Evolutionary conservation across 2,113 vertebrate genomes (phyloP), one percentile per base, ranked within the genome.

Genomic region (Holacanthus passer): DNA sequence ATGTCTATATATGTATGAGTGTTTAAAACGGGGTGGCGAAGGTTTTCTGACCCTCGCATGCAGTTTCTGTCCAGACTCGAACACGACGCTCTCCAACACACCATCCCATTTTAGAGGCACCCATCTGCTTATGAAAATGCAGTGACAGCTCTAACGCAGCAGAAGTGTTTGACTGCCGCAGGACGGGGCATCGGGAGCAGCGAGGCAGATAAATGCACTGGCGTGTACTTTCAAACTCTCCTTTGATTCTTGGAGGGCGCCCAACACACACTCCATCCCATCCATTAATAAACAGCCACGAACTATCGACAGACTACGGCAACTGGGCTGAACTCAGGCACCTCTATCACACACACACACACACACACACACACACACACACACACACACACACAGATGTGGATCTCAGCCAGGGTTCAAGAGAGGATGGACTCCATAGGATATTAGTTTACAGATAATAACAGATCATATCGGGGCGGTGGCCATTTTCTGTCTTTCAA

Each of bases 241-340:
- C 74, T 76, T 79, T 73, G 80, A 76, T 75, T 85, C 67, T 74
- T 89, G 85, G 85, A 75, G 72, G 72, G 75, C 48, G 27, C 55
- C 81, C 87, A 89, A 80, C 37, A 39, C 67, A 63, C 83, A 39
- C 47, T 39, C 71, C 81, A 59, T 71, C 66, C 56, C 73, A 31
- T 79, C 70, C 77, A 84, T 86, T 84, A 64, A 79, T 72, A 77
- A 86, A 60, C 67, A 78, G 74, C 89, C 31, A 39, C 32, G 13
- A 35, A 79, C 59, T 83, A 63, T 37, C 17, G 37, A 69, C 65
- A 19, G 16, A 65, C 69, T 1, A 29, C 35, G 8, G 69, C 45
- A 10, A 66, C 60, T 16, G 6, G 2, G 64, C 71, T 72, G 55
- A 81, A 60, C 73, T 65, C 12, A 1, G 64, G 64, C 50, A 43